phyloP scores from a whole-genome alignment of 2,888 invertebrate genomes.

The Zygogramma bicolorata region DNA sequence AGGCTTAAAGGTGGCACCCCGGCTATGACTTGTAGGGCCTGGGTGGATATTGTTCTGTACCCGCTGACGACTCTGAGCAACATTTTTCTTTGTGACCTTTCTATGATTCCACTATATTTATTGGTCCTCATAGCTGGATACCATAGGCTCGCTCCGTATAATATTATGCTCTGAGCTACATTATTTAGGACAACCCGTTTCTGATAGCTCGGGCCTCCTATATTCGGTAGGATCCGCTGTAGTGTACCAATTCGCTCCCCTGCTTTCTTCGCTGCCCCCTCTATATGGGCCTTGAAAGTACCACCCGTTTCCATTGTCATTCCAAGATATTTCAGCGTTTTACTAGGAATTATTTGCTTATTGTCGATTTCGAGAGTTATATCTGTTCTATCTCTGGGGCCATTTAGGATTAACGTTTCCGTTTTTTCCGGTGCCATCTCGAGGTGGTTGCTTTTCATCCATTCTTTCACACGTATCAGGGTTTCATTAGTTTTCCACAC shows the following conservation, averaged over 20 bases:
- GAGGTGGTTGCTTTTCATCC: slow-evolving; percentile 43
- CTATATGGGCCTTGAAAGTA: neutral
- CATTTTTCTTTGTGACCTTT: neutral
- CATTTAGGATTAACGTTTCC: slow-evolving; percentile 16
- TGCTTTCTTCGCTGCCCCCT: neutral
- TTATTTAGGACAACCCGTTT: neutral
- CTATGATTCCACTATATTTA: neutral
- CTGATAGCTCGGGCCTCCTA: neutral
- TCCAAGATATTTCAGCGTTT: slow-evolving; percentile 16
- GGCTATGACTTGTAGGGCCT: neutral
- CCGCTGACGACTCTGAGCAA: neutral
- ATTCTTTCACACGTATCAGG: neutral
- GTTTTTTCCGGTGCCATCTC: slow-evolving; percentile 56
- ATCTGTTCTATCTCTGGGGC: neutral
- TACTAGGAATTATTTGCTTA: neutral
- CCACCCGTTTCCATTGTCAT: neutral
- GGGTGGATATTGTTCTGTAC: neutral
- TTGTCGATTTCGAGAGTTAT: neutral
- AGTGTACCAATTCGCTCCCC: neutral
- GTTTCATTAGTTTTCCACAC: neutral
- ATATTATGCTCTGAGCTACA: neutral
- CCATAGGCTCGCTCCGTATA: neutral
- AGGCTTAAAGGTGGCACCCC: neutral
- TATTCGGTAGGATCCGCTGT: neutral
- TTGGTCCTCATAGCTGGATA: neutral